Evolutionary conservation across 30 jellyfish, hydroid and myxozoan genomes (phyloP), one percentile per base, ranked within the genome.

Genomic region (Catostylus mosaicus): DNA sequence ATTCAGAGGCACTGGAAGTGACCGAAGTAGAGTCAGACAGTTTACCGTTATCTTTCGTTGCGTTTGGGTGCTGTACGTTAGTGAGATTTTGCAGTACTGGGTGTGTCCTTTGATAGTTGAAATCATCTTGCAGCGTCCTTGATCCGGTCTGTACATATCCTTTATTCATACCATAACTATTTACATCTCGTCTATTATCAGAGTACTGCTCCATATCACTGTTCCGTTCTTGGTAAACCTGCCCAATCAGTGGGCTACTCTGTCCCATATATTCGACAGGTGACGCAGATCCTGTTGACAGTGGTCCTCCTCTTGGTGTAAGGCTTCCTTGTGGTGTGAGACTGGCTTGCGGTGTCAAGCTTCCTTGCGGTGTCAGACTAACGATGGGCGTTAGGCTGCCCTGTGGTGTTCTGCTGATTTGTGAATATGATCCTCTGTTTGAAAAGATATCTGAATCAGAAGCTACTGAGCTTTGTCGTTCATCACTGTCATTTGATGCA

Each of bases 331-430:
- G 77, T 2, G 82, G 82, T 3, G 86, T 75, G 24, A 57, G 57
- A 37, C 64, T 47, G 1, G 62, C 86, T 22, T 57, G 65, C 26
- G 86, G 73, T 0, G 86, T 54, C 20, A 75, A 23, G 24, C 59
- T 75, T 14, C 75, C 86, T 34, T 37, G 65, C 26, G 86, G 86
- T n/a, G 86, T 48, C 6, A 75, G 67, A 31, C 86, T 75, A 29
- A 75, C 86, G 9, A 29, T 62, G 31, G 86, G 86, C 0, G 86
- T 48, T 23, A 30, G 57, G 63, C 64, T 75, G 5, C 63, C 63
- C 20, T 50, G 67, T 0, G 81, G 81, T 24, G 81, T 69, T 22
- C 60, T 3, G 37, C 81, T 69, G 65, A 24, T 52, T 52, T 51
- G 75, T 51, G 26, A 27, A 51, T 46, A 75, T 30, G 86, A 51